Conservation (phyloP, 2,888 invertebrate genomes). For the Nymphalis urticae region DNA sequence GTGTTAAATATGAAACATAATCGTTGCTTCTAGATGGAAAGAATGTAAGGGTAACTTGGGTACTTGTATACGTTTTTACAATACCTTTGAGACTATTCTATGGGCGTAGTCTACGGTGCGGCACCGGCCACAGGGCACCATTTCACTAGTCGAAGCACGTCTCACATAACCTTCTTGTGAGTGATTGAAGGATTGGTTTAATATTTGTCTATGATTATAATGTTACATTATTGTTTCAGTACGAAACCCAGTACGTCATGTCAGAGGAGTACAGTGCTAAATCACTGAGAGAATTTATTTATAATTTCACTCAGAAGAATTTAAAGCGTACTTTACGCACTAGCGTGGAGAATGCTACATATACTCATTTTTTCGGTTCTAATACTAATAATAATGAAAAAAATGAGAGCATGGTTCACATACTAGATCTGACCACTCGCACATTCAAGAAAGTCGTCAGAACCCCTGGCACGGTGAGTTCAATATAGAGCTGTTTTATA, state of each 20-base stretch:
- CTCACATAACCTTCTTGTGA: too few species aligned
- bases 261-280: conserved; percentile 74
- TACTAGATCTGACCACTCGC: conserved; percentile 84
- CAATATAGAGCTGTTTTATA: not conserved
- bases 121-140: too few species aligned
- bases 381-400: conserved; percentile 44
- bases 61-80: too few species aligned
- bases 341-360: conserved; percentile 58
- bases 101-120: too few species aligned
- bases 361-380: conserved; percentile 71
- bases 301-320: conserved; percentile 72
- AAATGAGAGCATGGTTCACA: conserved; percentile 65
- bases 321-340: conserved; percentile 68
- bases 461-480: conserved; percentile 81
- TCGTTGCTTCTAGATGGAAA: too few species aligned
- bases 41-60: too few species aligned
- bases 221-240: conserved; percentile 65
- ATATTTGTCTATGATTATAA: not conserved
- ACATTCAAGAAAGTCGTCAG: conserved; percentile 84
- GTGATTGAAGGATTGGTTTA: too few species aligned
- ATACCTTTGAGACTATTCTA: too few species aligned
- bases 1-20: too few species aligned
- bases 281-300: conserved; percentile 78
- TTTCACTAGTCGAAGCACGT: too few species aligned
- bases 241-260: conserved; percentile 86